These are phyloP conservation scores for Arrhopalites spinosus DNA, from an alignment of 2,888 invertebrate species.

Conservation along the genomic window DNA sequence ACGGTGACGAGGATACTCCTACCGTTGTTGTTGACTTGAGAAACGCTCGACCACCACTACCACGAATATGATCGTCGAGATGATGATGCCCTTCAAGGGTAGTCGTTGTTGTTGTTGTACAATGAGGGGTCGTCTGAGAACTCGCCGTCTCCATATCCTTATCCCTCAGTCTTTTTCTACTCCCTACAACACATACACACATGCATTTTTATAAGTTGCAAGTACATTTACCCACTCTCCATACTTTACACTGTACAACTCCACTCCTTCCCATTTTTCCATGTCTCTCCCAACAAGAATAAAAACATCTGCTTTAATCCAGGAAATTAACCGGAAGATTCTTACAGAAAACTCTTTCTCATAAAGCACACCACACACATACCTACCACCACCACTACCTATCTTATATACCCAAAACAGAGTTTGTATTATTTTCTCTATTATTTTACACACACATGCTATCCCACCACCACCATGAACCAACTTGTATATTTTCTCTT, in stretches of 20 bases:
- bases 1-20: conserved; percentile 25
- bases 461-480: too few relatives aligned
- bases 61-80: conserved; percentile 31
- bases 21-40: conserved; percentile 27
- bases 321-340: conserved; percentile 42
- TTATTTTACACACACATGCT: neutral
- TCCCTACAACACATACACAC: conserved; percentile 17
- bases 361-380: neutral
- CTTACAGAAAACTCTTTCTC: conserved; percentile 21
- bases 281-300: conserved; percentile 15
- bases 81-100: conserved; percentile 39
- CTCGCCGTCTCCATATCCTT: conserved; percentile 40
- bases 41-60: conserved; percentile 36
- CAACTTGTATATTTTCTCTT: too few relatives aligned
- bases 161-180: conserved; percentile 18
- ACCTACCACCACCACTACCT: neutral
- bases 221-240: neutral
- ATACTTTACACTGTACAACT: neutral
- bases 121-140: conserved; percentile 38
- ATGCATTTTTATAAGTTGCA: neutral
- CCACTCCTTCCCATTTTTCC: conserved; percentile 1
- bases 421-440: neutral
- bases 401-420: neutral
- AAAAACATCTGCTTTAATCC: conserved; percentile 42
- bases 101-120: conserved; percentile 30